Percentiles rank a stretch among this genome's conserved stretches.
Conservation (phyloP, 2,797 vertebrate genomes). For the Periophthalmus magnuspinnatus region DNA sequence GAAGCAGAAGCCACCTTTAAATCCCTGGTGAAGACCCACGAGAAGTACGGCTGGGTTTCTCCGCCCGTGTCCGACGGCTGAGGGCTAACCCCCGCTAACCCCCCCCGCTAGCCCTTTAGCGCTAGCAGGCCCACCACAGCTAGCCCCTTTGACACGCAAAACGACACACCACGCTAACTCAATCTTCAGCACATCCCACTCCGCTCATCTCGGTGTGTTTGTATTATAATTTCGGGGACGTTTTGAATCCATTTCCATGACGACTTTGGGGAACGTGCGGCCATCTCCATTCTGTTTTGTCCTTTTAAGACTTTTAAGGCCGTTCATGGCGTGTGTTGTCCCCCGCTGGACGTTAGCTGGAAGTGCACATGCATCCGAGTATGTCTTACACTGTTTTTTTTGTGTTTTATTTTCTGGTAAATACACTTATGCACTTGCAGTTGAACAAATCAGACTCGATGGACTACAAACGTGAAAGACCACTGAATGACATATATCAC, state of each 20-base stretch:
- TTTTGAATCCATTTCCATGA: slow-evolving; percentile 24
- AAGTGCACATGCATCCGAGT: slow-evolving; percentile 53
- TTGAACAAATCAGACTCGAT: slow-evolving; percentile 46
- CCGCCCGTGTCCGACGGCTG: slow-evolving; percentile 98
- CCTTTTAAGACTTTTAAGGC: slow-evolving; percentile 37
- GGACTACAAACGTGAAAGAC: slow-evolving; percentile 73
- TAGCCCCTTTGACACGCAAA: slow-evolving; percentile 57
- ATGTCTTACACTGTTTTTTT: slow-evolving; percentile 55
- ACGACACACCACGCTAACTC: slow-evolving; percentile 70
- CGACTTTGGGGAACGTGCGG: slow-evolving; percentile 22
- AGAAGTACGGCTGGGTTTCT: slow-evolving; percentile 99
- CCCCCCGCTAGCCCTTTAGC: slow-evolving; percentile 16
- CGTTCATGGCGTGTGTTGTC: slow-evolving; percentile 37
- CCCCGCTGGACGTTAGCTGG: slow-evolving; percentile 60
- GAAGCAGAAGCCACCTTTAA: slow-evolving; percentile 99
- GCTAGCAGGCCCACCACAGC: slow-evolving; percentile 56
- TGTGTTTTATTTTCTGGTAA: slow-evolving; percentile 4
- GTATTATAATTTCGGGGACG: neutral
- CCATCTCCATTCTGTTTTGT: slow-evolving; percentile 11
- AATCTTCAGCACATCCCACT: slow-evolving; percentile 42
- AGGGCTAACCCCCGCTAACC: slow-evolving; percentile 39
- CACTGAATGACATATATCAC: slow-evolving; percentile 66
- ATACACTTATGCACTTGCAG: slow-evolving; percentile 37
- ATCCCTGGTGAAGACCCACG: slow-evolving; percentile 99
- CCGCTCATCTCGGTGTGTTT: slow-evolving; percentile 13